These are phyloP conservation scores for Brachionus manjavacas DNA, from an alignment of 1,140 invertebrate species.

Conservation along the genomic window DNA sequence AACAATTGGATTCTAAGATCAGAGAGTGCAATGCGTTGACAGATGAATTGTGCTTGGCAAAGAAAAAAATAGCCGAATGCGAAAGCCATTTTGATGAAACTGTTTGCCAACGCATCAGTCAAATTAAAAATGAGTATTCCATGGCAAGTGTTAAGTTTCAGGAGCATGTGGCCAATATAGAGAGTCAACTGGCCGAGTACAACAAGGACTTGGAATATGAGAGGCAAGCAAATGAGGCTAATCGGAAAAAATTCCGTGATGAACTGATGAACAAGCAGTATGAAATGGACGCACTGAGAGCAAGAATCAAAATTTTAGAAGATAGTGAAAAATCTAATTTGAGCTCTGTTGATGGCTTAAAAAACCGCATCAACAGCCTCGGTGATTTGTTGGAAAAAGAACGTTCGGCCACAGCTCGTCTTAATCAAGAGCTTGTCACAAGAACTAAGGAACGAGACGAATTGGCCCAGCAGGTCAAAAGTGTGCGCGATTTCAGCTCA, in stretches of 20 bases:
- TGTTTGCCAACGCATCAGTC: background rate
- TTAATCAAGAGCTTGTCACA: background rate
- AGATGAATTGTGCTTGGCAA: background rate
- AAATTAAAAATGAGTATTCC: slow-evolving; percentile 17
- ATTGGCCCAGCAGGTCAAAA: background rate
- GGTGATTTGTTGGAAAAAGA: slow-evolving; percentile 18
- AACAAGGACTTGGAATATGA: slow-evolving; percentile 13
- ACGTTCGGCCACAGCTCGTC: background rate
- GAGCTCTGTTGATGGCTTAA: background rate
- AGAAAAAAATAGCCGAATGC: background rate
- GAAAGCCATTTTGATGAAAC: background rate
- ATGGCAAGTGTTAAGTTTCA: background rate
- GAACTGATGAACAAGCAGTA: background rate
- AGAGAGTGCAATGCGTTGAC: background rate
- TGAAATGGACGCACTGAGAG: background rate
- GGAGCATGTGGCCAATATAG: background rate
- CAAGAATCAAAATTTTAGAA: slow-evolving; percentile 8
- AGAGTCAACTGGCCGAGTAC: background rate
- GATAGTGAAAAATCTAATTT: background rate
- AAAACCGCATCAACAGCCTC: background rate
- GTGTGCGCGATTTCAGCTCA: background rate
- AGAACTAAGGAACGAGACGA: background rate
- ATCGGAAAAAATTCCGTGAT: slow-evolving; percentile 2
- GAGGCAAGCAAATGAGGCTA: background rate
- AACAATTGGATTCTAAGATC: background rate